Conservation (phyloP, 1,140 invertebrate genomes). For the Eueides isabella region DNA sequence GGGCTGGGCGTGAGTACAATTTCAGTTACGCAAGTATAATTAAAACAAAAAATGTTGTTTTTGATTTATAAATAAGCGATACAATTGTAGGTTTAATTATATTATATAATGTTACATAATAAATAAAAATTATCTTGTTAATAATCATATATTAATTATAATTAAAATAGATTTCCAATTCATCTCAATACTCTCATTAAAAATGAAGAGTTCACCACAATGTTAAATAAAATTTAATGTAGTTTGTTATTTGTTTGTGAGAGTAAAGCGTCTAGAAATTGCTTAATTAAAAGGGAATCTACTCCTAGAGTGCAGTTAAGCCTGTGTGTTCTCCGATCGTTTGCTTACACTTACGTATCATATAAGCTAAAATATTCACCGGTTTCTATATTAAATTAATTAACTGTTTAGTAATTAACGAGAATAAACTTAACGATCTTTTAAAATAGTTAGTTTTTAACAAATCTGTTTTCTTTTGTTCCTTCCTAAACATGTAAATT, state of each 20-base stretch:
- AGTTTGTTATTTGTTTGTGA: background rate
- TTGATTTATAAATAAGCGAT: too few relatives aligned
- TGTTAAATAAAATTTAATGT: conserved; percentile 14
- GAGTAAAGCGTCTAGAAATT: conserved; percentile 20
- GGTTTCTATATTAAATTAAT: background rate
- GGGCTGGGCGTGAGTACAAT: background rate
- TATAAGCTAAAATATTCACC: background rate
- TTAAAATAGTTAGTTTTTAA: too few relatives aligned
- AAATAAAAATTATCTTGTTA: too few relatives aligned
- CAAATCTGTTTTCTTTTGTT: too few relatives aligned
- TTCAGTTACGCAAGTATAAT: too few relatives aligned
- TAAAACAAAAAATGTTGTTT: too few relatives aligned
- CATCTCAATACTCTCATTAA: background rate
- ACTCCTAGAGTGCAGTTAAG: conserved; percentile 17
- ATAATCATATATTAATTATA: background rate
- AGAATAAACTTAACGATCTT: too few relatives aligned
- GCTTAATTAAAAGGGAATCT: conserved; percentile 20
- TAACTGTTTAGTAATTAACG: background rate
- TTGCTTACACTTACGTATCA: background rate
- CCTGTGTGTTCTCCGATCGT: conserved; percentile 8
- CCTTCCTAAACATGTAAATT: too few relatives aligned
- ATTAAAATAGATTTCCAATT: background rate
- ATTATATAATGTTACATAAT: too few relatives aligned
- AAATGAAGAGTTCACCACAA: background rate
- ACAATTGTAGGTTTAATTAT: too few relatives aligned